Evolutionary conservation across 2,888 invertebrate genomes (phyloP).

Genomic region (Lypha dubia): DNA sequence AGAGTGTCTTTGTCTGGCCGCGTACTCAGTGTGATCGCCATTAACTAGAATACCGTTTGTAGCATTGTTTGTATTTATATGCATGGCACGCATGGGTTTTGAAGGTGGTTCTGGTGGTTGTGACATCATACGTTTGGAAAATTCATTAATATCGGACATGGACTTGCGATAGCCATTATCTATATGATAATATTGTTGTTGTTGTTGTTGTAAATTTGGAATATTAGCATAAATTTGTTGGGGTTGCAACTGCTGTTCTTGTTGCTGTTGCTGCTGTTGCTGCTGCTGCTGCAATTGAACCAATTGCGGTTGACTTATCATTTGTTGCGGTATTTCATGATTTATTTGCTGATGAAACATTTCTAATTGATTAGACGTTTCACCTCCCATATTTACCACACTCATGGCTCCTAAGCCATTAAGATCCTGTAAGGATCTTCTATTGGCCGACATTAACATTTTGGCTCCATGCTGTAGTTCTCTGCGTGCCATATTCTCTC

Average conservation of each 20-base stretch:
- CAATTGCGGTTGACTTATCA: conserved; percentile 71
- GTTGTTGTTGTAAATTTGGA: conserved; percentile 79
- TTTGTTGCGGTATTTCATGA: conserved; percentile 23
- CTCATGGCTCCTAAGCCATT: conserved; percentile 78
- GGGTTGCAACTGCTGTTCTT: conserved; percentile 72
- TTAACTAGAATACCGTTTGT: conserved; percentile 65
- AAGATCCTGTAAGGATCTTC: conserved; percentile 87
- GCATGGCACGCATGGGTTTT: conserved; percentile 84
- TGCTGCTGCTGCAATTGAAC: conserved; percentile 72
- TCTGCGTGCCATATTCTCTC: conserved; percentile 86
- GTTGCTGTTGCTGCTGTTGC: conserved; percentile 14
- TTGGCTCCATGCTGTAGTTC: conserved; percentile 84
- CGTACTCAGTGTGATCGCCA: conserved; percentile 66
- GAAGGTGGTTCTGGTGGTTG: conserved; percentile 84
- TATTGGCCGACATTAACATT: conserved; percentile 84
- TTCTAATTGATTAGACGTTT: conserved; percentile 56
- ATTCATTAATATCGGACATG: conserved; percentile 85
- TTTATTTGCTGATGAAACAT: conserved; percentile 68
- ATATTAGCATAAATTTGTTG: conserved; percentile 78
- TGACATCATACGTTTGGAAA: conserved; percentile 79
- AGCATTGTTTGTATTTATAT: conserved; percentile 71
- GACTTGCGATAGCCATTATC: conserved; percentile 85
- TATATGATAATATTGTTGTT: conserved; percentile 80
- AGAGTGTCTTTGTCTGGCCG: conserved; percentile 74
- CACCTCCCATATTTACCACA: conserved; percentile 73